Conservation (phyloP, 92 coral and sea anemone species). For the Epizoanthus rinbou region DNA sequence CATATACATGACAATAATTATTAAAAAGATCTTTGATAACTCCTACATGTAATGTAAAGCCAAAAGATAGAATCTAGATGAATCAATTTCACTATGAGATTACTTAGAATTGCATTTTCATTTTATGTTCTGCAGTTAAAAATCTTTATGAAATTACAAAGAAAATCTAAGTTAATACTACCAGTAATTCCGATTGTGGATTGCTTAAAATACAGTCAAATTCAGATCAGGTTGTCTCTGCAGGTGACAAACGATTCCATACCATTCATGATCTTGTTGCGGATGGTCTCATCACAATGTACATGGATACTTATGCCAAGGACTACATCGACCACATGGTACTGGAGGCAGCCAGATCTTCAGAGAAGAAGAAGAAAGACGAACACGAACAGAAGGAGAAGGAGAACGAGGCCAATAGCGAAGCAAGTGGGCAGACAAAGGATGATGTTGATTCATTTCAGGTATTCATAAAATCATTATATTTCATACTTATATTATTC, state of each 20-base stretch:
- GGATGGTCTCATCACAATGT: slow-evolving; percentile 97
- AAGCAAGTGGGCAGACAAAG: background rate
- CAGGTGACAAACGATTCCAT: slow-evolving; percentile 95
- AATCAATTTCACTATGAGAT: too few relatives aligned
- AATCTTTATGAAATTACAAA: too few relatives aligned
- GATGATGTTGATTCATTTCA: slow-evolving; percentile 37
- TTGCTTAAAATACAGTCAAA: background rate
- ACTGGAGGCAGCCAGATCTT: slow-evolving; percentile 53
- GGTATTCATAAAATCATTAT: background rate
- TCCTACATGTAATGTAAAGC: too few relatives aligned
- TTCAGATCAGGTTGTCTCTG: background rate
- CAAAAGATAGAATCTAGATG: too few relatives aligned
- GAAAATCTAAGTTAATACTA: too few relatives aligned
- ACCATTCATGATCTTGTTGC: slow-evolving; percentile 96
- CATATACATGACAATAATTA: too few relatives aligned
- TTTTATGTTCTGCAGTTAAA: too few relatives aligned
- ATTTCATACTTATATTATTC: too few relatives aligned
- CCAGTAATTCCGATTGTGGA: too few relatives aligned
- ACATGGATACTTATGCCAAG: slow-evolving; percentile 94
- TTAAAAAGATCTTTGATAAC: too few relatives aligned
- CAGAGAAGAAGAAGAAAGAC: slow-evolving; percentile 32
- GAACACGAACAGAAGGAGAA: slow-evolving; percentile 26
- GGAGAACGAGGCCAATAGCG: background rate
- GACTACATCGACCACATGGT: slow-evolving; percentile 96
- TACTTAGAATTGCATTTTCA: too few relatives aligned